phyloP scores from a whole-genome alignment of 2,888 invertebrate genomes.

The Laothoe populi region DNA sequence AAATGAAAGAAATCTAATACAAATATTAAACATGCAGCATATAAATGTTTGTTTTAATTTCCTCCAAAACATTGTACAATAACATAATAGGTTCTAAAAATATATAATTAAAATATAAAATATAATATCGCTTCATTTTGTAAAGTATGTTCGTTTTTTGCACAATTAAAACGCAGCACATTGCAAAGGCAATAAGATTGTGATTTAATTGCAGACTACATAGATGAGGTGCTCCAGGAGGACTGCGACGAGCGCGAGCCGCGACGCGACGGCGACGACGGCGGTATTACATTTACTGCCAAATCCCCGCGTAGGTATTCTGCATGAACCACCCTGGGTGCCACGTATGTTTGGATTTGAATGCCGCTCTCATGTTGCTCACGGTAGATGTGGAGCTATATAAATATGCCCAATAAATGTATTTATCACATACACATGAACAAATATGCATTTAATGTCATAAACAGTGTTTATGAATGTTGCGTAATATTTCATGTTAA shows the following conservation, averaged over 20 bases:
- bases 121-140: slow-evolving; percentile 7
- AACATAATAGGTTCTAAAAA: slow-evolving; percentile 3
- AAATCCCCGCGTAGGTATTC: slow-evolving; percentile 93
- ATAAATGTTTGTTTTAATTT: slow-evolving; percentile 2
- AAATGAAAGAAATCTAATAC: neutral
- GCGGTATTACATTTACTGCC: slow-evolving; percentile 95
- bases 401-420: no score
- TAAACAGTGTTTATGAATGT: no score
- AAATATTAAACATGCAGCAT: slow-evolving; percentile 9
- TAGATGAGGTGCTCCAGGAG: slow-evolving; percentile 92
- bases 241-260: slow-evolving; percentile 81
- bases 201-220: slow-evolving; percentile 87
- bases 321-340: slow-evolving; percentile 68
- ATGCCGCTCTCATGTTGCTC: slow-evolving; percentile 35
- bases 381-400: neutral
- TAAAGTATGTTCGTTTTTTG: slow-evolving; percentile 11
- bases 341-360: slow-evolving; percentile 70
- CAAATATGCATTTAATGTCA: no score
- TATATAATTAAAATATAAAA: neutral
- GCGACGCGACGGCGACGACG: slow-evolving; percentile 88
- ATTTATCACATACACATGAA: no score
- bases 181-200: slow-evolving; percentile 1
- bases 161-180: slow-evolving; percentile 1
- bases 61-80: neutral
- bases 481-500: no score